These are phyloP conservation scores for Adelosebastes latens DNA, from an alignment of 2,797 vertebrate species.

Conservation along the genomic window DNA sequence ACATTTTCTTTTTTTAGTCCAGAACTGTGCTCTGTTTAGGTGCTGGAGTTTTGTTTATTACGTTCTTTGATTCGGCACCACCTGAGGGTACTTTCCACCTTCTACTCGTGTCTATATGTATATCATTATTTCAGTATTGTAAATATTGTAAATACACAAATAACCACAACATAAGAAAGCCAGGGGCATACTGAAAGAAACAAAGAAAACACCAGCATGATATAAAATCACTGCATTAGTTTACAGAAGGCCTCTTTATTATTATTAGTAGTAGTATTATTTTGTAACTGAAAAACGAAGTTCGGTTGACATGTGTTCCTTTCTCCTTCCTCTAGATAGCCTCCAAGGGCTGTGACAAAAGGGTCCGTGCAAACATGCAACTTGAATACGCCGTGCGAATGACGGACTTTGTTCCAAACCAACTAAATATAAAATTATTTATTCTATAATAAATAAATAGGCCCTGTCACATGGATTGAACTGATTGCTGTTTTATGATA, in stretches of 20 bases:
- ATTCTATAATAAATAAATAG: background rate
- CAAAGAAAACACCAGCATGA: background rate
- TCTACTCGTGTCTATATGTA: background rate
- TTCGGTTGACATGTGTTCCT: background rate
- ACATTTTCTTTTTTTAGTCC: background rate
- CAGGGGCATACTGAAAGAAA: background rate
- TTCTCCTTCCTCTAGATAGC: background rate
- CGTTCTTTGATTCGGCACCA: background rate
- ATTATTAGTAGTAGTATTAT: background rate
- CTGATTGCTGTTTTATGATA: background rate
- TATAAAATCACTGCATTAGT: background rate
- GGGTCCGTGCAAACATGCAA: background rate
- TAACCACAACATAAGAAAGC: background rate
- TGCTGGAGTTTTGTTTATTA: background rate
- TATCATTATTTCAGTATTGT: background rate
- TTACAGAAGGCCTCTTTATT: background rate
- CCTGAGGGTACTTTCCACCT: too few species aligned
- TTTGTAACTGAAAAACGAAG: background rate
- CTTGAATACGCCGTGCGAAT: background rate
- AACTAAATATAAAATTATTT: background rate
- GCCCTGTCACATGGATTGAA: background rate
- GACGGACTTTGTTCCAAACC: background rate
- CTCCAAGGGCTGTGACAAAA: background rate
- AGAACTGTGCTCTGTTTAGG: background rate
- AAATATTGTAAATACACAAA: background rate